Conservation (phyloP, 2,113 vertebrate species). For the Parotia lawesii region DNA sequence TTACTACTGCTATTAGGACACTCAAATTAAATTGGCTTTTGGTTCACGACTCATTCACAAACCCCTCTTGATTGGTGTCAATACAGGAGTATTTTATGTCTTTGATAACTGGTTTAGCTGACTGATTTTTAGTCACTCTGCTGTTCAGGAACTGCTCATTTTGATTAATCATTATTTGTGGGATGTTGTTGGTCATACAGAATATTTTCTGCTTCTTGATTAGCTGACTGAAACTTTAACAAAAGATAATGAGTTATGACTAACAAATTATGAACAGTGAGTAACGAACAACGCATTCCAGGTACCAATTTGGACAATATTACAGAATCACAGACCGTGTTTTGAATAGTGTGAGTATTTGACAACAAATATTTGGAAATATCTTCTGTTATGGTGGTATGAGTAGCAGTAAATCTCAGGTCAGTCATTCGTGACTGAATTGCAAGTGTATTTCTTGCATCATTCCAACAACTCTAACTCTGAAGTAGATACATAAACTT, state of each 20-base stretch:
- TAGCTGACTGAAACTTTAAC: constrained; percentile 15
- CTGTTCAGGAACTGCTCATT: background rate
- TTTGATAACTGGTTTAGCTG: background rate
- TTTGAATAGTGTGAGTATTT: background rate
- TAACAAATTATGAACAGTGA: constrained; percentile 7
- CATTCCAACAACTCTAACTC: background rate
- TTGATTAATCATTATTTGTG: constrained; percentile 8
- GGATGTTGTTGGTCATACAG: background rate
- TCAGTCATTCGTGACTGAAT: background rate
- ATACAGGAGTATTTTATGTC: background rate
- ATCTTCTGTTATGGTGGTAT: background rate
- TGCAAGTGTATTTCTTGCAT: background rate
- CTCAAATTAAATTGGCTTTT: background rate
- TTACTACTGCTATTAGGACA: background rate
- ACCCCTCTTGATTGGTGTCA: background rate
- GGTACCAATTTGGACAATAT: background rate
- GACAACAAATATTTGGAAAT: constrained; percentile 14
- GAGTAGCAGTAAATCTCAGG: background rate
- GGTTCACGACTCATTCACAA: background rate
- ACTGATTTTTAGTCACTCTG: background rate
- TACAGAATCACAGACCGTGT: background rate
- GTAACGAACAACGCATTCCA: background rate
- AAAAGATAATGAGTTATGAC: constrained; percentile 20
- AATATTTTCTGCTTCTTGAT: constrained; percentile 17
- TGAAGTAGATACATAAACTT: background rate